A percentile compares a stretch with the other conserved stretches of the same genome.
Evolutionary conservation across 2,113 vertebrate genomes (phyloP).

Genomic region (Tupaia tana): DNA sequence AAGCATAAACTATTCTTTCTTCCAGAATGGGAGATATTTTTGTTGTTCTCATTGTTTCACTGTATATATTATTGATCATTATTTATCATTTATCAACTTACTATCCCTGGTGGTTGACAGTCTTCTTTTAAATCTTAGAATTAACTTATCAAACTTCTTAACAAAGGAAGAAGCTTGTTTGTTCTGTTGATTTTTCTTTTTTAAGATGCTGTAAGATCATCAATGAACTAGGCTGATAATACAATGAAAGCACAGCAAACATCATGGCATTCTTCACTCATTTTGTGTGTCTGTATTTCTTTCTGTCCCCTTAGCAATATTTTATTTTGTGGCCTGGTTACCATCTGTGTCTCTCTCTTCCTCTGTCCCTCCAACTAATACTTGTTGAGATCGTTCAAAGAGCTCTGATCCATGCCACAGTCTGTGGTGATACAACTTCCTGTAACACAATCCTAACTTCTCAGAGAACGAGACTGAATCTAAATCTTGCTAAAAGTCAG

Average conservation of each 20-base stretch:
- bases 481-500: background rate
- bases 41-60: background rate
- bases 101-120: background rate
- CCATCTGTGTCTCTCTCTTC: background rate
- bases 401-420: background rate
- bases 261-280: background rate
- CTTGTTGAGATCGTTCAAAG: background rate
- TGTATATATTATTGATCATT: background rate
- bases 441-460: background rate
- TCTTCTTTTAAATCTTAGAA: slow-evolving; percentile 39
- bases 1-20: background rate
- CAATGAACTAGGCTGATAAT: background rate
- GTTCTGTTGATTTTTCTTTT: background rate
- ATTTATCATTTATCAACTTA: background rate
- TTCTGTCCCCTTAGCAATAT: background rate
- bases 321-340: background rate
- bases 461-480: background rate
- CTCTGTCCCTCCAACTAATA: background rate
- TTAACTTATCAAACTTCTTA: background rate
- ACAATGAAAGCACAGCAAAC: background rate
- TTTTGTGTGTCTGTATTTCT: background rate
- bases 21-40: background rate
- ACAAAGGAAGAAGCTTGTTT: slow-evolving; percentile 21
- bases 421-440: background rate
- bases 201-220: background rate